Evolutionary conservation across 2,888 invertebrate genomes (phyloP), one percentile per base, ranked within the genome.

Genomic region (Protodeltote pygarga): DNA sequence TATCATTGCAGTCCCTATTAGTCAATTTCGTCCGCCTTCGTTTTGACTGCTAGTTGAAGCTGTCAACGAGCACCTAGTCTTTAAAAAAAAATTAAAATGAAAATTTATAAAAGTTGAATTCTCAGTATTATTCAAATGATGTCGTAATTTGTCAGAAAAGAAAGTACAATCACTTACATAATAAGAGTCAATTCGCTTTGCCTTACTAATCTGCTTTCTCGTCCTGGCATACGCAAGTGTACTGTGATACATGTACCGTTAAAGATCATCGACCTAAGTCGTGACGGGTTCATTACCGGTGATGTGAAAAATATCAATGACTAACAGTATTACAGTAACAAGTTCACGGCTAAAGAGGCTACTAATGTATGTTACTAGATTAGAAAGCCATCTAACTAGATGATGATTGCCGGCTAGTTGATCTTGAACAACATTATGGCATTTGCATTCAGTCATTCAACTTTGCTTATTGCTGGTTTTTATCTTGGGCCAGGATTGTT

Each of bases 241-340:
- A 57, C 67, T 41, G 34, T 60, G 34, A n/a, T 61, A 47, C 37
- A 50, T 48, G 37, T 65, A 62, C 78, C 73, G 78, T 80, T 81
- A 76, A 23, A 70, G 81, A 67, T 65, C 84, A 69, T 75, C 73
- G 77, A 81, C 79, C 81, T 62, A 62, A 32, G 37, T 80, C 84
- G 84, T 84, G 84, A 81, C 71, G 73, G 65, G 57, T 73, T 61
- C 52, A 63, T 81, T 84, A 65, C 47, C 70, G 45, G 32, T 65
- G 60, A 51, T 45, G 59, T 58, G 69, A 71, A 73, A 74, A 68
- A 51, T 71, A 53, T 64, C 37, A 33, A 42, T 34, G 23, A 25
- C 14, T 32, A 34, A 41, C 38, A 53, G 32, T 37, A 46, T 29
- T n/a, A n/a, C 33, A 57, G 50, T 48, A 52, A 35, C 74, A 78